A percentile compares a stretch with the other conserved stretches of the same genome.
These are phyloP conservation scores for Calidris pygmaea DNA, from an alignment of 2,113 vertebrate species.

Conservation along the genomic window DNA sequence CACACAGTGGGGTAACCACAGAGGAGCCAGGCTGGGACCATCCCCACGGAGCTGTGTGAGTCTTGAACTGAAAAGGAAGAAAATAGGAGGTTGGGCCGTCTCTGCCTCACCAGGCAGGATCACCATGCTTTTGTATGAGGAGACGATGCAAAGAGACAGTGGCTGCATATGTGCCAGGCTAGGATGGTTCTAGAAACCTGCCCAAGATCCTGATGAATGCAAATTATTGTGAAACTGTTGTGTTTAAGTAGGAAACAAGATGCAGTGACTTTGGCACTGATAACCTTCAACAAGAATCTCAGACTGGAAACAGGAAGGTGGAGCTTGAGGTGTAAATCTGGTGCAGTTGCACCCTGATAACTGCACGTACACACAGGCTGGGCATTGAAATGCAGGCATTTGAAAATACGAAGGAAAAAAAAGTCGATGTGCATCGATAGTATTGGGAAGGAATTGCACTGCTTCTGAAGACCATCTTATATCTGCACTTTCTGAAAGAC, in stretches of 20 bases:
- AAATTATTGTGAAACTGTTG: not conserved
- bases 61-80: not conserved
- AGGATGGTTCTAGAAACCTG: not conserved
- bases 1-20: not conserved
- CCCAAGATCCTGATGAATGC: not conserved
- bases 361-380: not conserved
- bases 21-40: not conserved
- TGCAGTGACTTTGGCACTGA: not conserved
- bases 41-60: not conserved
- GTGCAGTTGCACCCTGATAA: not conserved
- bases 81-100: not conserved
- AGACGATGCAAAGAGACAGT: not conserved
- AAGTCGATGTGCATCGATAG: not conserved
- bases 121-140: rapidly evolving
- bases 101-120: not conserved
- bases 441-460: not conserved
- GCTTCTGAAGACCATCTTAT: not conserved
- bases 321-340: not conserved
- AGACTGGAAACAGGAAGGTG: not conserved
- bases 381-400: not conserved
- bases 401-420: not conserved
- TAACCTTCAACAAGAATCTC: not conserved
- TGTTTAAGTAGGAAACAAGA: not conserved
- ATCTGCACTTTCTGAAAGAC: not conserved
- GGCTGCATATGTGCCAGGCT: not conserved